These are phyloP conservation scores for Geococcyx californianus DNA, from an alignment of 2,113 vertebrate genomes.

Conservation along the genomic window DNA sequence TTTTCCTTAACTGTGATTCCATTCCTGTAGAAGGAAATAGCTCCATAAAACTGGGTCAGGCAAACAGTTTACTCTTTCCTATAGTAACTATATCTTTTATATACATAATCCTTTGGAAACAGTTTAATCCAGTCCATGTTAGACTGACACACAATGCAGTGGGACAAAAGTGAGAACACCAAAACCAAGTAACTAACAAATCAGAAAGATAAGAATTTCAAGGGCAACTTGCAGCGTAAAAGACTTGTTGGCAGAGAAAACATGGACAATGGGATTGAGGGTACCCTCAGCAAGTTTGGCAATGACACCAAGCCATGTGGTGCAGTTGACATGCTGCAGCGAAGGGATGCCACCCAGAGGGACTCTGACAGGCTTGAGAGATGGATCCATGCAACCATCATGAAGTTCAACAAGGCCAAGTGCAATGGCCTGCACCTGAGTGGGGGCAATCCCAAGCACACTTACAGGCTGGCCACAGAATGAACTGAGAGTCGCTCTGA, in stretches of 20 bases:
- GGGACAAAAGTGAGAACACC: not conserved
- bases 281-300: too few relatives aligned
- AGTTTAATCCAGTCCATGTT: not conserved
- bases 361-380: too few relatives aligned
- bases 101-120: not conserved
- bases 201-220: not conserved
- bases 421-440: too few relatives aligned
- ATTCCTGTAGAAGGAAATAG: not conserved
- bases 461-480: too few relatives aligned
- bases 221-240: not conserved
- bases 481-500: too few relatives aligned
- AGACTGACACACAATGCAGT: not conserved
- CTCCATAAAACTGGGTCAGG: slow-evolving; percentile 26
- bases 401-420: too few relatives aligned
- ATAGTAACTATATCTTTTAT: not conserved
- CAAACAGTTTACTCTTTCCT: slow-evolving; percentile 7
- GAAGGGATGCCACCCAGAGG: too few relatives aligned
- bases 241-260: not conserved
- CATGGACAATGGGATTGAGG: too few relatives aligned
- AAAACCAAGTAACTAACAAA: not conserved
- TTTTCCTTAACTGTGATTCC: not conserved
- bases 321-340: too few relatives aligned
- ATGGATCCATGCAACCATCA: too few relatives aligned
- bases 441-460: too few relatives aligned
- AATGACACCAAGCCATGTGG: too few relatives aligned